Evolutionary conservation across 2,113 vertebrate species (phyloP), one percentile per base, ranked within the genome.

Genomic region (Geococcyx californianus): DNA sequence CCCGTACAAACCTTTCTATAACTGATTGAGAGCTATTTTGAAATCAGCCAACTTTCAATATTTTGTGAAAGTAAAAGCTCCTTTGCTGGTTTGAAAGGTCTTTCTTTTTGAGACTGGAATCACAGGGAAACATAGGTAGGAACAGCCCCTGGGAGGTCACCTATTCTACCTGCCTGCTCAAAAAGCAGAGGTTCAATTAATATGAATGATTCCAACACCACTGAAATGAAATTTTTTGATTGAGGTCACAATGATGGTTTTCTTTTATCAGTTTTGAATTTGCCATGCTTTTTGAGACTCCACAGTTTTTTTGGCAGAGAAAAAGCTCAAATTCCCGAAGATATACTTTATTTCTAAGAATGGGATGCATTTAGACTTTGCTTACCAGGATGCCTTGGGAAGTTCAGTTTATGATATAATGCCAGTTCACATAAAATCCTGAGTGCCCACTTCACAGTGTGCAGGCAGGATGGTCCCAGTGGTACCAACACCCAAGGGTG

Each of bases 21-120:
- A 87, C 44, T 73, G 91, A 92, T 56, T 91, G 87, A 89, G 88
- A 89, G 87, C 81, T 91, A 91, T 91, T 94, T 87, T 82, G 94
- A 91, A 94, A 95, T 87, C 94, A 94, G 69, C 7, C 31, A 83
- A 82, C 81, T 81, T 95, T 93, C 74, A 79, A 45, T 33, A 69
- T 45, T 82, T 87, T 51, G 9, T 87, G 81, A 72, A 82, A 82
- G 49, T 54, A 87, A 92, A 89, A 89, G 62, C 26, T 68, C 28
- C 73, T 95, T 62, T 87, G 80, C 60, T 78, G 29, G 9, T 87
- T 93, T 89, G 60, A 94, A 95, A 95, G 64, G 40, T 78, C 49
- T 90, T 73, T 85, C 85, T 83, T 90, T 91, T 82, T 79, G 52
- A 92, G 92, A 94, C 52, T 52, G 47, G 40, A 96, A 92, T 85